A percentile compares a stretch with the other conserved stretches of the same genome.
Evolutionary conservation across 2,113 vertebrate genomes (phyloP).

Genomic region (Paedocypris sp.): DNA sequence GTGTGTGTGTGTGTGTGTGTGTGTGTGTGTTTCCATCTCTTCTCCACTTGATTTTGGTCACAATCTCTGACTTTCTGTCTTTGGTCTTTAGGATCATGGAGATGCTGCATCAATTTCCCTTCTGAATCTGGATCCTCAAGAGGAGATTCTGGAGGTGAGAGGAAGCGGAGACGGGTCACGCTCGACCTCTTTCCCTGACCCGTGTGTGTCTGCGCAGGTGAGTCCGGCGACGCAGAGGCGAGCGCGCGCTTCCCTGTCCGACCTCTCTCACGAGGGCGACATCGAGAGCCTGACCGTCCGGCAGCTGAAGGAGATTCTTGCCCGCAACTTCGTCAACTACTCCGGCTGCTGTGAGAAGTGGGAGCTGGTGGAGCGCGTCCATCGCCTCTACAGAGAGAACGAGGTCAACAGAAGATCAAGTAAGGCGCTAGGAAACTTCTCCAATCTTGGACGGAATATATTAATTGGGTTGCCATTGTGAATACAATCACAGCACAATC

Average conservation of each 20-base stretch:
- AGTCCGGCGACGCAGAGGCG: conserved; percentile 71
- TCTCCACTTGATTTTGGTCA: too few species aligned
- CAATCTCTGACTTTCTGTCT: neutral
- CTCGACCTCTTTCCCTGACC: too few species aligned
- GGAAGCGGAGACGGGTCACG: neutral
- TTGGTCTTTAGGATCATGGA: conserved; percentile 63
- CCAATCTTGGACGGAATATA: neutral
- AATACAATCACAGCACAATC: too few species aligned
- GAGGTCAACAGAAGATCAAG: conserved; percentile 84
- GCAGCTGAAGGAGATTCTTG: conserved; percentile 93
- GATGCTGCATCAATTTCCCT: conserved; percentile 62
- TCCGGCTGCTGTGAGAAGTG: conserved; percentile 98
- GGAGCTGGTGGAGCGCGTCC: conserved; percentile 93
- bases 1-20: too few species aligned
- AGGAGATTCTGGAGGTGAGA: conserved; percentile 66
- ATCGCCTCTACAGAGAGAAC: conserved; percentile 82
- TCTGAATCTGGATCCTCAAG: conserved; percentile 65
- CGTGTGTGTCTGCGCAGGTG: conserved; percentile 49
- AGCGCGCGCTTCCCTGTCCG: conserved; percentile 79
- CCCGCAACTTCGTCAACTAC: conserved; percentile 93
- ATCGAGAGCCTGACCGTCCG: conserved; percentile 84
- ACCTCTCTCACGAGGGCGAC: conserved; percentile 79
- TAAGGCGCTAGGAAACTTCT: conserved; percentile 45
- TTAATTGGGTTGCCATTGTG: too few species aligned
- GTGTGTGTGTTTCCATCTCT: too few species aligned